These are phyloP conservation scores for Saimiri boliviensis DNA, from an alignment of 2,113 vertebrate species.

Conservation along the genomic window DNA sequence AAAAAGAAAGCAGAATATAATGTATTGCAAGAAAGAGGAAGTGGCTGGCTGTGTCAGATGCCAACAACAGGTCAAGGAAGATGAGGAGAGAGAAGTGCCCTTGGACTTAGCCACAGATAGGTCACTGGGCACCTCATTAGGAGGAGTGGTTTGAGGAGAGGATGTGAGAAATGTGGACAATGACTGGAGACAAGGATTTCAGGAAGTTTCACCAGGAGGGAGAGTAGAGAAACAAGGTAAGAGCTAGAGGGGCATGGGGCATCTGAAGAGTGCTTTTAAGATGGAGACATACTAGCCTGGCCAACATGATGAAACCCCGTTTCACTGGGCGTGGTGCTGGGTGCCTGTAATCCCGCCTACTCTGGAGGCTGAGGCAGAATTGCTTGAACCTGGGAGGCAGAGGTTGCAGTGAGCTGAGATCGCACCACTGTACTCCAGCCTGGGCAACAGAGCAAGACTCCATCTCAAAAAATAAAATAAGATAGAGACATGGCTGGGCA, in stretches of 20 bases:
- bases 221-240: neutral
- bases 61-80: neutral
- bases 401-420: no score
- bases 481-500: no score
- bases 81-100: neutral
- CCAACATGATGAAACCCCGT: no score
- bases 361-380: no score
- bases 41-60: neutral
- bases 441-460: no score
- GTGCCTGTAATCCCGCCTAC: no score
- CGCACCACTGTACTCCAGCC: no score
- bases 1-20: no score
- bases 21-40: neutral
- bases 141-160: neutral
- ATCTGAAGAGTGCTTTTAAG: neutral
- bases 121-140: neutral
- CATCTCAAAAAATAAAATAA: no score
- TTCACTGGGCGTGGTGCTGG: no score
- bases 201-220: neutral
- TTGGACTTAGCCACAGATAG: neutral
- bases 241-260: neutral
- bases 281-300: no score
- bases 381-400: no score
- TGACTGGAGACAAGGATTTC: neutral
- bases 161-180: neutral